Evolutionary conservation across 2,797 vertebrate genomes (phyloP).

Genomic region (Crocidura indochinensis): DNA sequence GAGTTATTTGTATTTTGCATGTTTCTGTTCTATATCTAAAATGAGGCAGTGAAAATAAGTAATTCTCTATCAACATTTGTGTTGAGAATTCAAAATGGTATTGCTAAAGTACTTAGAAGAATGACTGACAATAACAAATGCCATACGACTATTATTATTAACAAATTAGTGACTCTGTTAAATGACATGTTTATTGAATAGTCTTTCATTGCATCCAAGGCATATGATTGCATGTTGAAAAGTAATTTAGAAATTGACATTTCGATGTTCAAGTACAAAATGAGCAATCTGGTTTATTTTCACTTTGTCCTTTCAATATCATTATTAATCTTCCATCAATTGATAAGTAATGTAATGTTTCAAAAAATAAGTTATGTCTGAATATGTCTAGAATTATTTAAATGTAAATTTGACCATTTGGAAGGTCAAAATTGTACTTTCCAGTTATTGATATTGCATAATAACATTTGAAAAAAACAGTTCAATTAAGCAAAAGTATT

Average conservation of each 20-base stretch:
- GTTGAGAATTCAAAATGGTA: slow-evolving; percentile 2
- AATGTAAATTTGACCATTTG: slow-evolving; percentile 81
- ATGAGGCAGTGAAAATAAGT: background rate
- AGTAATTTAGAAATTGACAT: background rate
- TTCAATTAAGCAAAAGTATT: slow-evolving; percentile 81
- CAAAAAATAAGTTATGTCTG: slow-evolving; percentile 15
- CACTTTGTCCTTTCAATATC: slow-evolving; percentile 65
- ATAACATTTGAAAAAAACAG: slow-evolving; percentile 64
- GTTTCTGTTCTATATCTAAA: slow-evolving; percentile 1
- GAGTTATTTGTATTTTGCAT: background rate
- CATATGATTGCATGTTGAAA: slow-evolving; percentile 11
- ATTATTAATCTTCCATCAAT: slow-evolving; percentile 74
- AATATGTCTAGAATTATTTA: slow-evolving; percentile 72
- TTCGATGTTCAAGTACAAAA: background rate
- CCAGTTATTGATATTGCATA: slow-evolving; percentile 62
- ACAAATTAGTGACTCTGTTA: slow-evolving; percentile 10
- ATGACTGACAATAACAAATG: background rate
- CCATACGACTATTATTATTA: background rate
- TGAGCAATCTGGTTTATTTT: slow-evolving; percentile 45
- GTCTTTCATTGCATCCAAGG: background rate
- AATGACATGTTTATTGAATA: background rate
- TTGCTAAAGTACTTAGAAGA: slow-evolving; percentile 3
- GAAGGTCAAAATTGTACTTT: slow-evolving; percentile 82
- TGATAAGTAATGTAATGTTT: slow-evolving; percentile 71
- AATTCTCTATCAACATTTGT: background rate